Evolutionary conservation across 2,113 vertebrate species (phyloP), one percentile per base, ranked within the genome.

Genomic region (Osmerus mordax): DNA sequence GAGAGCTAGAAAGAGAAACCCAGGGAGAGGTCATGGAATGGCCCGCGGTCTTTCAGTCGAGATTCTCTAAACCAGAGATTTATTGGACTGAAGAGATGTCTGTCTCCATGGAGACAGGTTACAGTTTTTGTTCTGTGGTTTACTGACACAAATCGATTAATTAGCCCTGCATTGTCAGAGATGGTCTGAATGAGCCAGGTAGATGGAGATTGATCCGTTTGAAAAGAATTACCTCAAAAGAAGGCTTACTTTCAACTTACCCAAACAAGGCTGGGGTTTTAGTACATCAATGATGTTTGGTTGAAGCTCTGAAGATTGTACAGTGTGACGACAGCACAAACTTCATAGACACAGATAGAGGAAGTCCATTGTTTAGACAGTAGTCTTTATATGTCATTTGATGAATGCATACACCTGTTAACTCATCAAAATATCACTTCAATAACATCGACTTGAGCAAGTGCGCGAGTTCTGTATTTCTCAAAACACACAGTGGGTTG

Each of bases 91-190:
- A 59, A 55, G 47, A 53, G 23, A 60, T 36, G 3, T 32, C 4
- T 55, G 51, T 78, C 71, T 61, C 76, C 71, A 73, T 70, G 71
- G 76, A 73, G 71, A 78, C 63, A 41, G 32, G 63, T 41, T 41
- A n/a, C 32, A 19, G 41, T 16, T 56, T 32, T 15, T 54, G 67
- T 29, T 25, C 2, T 51, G 23, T 65, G 59, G 36, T 52, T 47
- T 23, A 55, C 19, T 55, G 6, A 32, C 52, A 11, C 52, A 65
- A 69, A 73, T 21, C 54, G 14, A 64, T 72, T 69, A 25, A 51
- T 16, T 68, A 23, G 32, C 23, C 28, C 11, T 29, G 19, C 4
- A 65, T 54, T 52, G 76, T 73, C 66, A 8, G 13, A 32, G 66
- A n/a, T 19, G 65, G 61, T 64, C 15, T 47, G 41, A 47, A 47